phyloP scores from a whole-genome alignment of 92 coral and sea anemone species.

The Paragorgia papillata region DNA sequence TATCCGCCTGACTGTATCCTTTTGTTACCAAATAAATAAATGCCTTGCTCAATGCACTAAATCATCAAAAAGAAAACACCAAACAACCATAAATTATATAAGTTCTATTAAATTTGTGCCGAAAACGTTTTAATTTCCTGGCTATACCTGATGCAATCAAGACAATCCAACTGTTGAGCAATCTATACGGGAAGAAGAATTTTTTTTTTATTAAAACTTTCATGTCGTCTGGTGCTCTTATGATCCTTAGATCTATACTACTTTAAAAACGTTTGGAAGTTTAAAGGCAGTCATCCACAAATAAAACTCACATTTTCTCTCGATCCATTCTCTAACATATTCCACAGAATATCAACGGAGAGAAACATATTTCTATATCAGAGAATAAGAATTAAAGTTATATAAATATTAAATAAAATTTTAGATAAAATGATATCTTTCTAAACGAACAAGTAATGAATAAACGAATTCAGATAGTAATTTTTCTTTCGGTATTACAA shows the following conservation, averaged over 20 bases:
- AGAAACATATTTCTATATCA: conserved; percentile 66
- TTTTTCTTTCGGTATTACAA: no score
- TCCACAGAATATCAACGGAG: conserved; percentile 94
- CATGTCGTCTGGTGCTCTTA: no score
- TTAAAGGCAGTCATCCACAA: no score
- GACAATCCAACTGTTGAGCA: conserved; percentile 83
- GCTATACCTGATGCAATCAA: conserved; percentile 77
- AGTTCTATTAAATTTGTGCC: no score
- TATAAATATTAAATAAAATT: neutral
- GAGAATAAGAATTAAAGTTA: neutral
- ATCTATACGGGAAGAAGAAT: conserved; percentile 55
- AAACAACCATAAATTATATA: no score
- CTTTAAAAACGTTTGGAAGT: no score
- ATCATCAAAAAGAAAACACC: neutral
- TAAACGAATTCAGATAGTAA: no score
- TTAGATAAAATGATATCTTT: no score
- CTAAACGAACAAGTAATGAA: no score
- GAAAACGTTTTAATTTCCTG: no score
- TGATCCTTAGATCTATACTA: no score
- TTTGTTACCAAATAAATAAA: conserved; percentile 71
- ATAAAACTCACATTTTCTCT: conserved; percentile 47
- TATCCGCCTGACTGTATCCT: conserved; percentile 91
- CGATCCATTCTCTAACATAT: conserved; percentile 88
- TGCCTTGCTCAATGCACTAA: conserved; percentile 78
- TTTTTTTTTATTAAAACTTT: no score